These are phyloP conservation scores for Origma solitaria DNA, from an alignment of 2,113 vertebrate species.

Conservation along the genomic window DNA sequence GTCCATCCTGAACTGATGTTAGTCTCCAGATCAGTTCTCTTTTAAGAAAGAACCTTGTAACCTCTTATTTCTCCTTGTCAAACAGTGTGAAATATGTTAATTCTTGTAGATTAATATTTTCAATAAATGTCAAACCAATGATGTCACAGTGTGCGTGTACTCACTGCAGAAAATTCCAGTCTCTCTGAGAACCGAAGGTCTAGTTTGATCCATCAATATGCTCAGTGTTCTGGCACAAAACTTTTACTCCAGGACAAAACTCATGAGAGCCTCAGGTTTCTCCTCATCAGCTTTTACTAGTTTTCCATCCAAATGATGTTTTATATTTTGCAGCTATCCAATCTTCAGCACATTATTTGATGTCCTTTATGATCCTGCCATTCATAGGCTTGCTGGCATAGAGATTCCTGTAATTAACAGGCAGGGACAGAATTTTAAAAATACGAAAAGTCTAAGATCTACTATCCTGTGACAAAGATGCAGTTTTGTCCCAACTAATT, in stretches of 20 bases:
- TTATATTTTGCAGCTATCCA: background rate
- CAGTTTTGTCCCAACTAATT: slow-evolving; percentile 54
- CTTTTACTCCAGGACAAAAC: background rate
- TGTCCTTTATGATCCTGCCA: background rate
- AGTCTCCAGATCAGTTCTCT: background rate
- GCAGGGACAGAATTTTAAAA: background rate
- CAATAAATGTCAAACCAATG: background rate
- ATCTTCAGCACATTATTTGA: background rate
- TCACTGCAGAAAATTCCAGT: background rate
- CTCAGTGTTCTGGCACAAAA: background rate
- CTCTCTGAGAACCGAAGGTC: background rate
- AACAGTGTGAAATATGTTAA: background rate
- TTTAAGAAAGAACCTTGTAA: background rate
- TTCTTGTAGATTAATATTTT: background rate
- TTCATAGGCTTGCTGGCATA: background rate
- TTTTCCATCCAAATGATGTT: background rate
- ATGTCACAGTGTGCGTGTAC: background rate
- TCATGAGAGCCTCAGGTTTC: background rate
- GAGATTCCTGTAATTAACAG: background rate
- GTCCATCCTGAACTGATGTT: background rate
- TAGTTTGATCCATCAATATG: background rate
- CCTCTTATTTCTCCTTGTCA: background rate
- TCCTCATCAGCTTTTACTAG: background rate
- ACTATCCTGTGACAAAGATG: background rate
- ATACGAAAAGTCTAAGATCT: background rate